Evolutionary conservation across 2,797 vertebrate genomes (phyloP), one percentile per base, ranked within the genome.

Genomic region (Bucorvus abyssinicus): DNA sequence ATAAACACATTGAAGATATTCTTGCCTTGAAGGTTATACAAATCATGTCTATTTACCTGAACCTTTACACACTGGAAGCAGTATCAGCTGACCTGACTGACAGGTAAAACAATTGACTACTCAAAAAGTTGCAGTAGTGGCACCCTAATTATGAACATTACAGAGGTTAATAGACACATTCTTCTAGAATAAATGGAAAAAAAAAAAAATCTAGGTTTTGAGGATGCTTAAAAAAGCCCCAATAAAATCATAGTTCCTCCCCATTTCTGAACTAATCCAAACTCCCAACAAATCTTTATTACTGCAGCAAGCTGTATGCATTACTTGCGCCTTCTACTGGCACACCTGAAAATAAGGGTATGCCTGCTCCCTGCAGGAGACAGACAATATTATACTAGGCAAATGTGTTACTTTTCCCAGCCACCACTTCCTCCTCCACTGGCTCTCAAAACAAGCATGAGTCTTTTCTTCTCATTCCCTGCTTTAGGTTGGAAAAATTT

Each of bases 251-350:
- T 13, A 22, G 3, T 12, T 89, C n/a, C 32, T 84, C 55, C 26
- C 11, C 9, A n/a, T 29, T 74, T 69, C 27, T 49, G 85, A 83
- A 30, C 5, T 12, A 76, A 65, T 24, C 5, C 40, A 36, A 63
- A 50, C 4, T 36, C 21, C 11, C 23, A 30, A 23, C 5, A 42
- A 57, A 60, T 11, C 22, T 13, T 22, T 10, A 74, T 7, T 23
- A 27, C 30, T 0, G 0, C 11, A 53, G 13, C 11, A 49, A 19
- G 29, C 4, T 36, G 27, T 26, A 65, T 0, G 13, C 0, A 2
- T 53, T 45, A 60, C 21, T 80, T 32, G 38, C 11, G 15, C 60
- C 89, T 92, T 64, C 86, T 83, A 30, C 67, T 79, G 71, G 75
- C 13, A 10, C 8, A 74, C 9, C 19, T 32, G 60, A 74, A 68